Evolutionary conservation across 1,140 invertebrate species (phyloP).

Genomic region (Rhynchophorus ferrugineus): DNA sequence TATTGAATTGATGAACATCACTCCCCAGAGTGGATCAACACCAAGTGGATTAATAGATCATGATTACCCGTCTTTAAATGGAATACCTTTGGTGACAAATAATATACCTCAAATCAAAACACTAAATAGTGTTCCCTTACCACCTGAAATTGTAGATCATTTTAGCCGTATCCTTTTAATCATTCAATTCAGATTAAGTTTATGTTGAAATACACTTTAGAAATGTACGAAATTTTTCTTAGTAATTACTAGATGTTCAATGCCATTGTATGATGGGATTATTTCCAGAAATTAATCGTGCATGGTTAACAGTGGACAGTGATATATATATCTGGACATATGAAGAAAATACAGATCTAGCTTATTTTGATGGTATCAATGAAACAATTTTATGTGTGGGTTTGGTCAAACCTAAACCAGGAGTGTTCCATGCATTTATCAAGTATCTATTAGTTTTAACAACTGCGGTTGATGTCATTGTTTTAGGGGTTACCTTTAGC

Average conservation of each 20-base stretch:
- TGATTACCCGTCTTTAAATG: slow-evolving; percentile 77
- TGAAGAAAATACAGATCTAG: slow-evolving; percentile 82
- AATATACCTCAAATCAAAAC: slow-evolving; percentile 72
- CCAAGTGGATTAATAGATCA: slow-evolving; percentile 82
- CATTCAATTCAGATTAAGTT: slow-evolving; percentile 3
- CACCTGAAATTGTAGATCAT: slow-evolving; percentile 87
- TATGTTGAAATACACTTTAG: background rate
- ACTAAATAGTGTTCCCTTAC: slow-evolving; percentile 77
- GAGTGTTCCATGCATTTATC: slow-evolving; percentile 85
- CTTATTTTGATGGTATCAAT: slow-evolving; percentile 86
- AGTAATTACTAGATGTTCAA: slow-evolving; percentile 65
- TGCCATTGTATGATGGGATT: slow-evolving; percentile 93
- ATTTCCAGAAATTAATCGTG: slow-evolving; percentile 90
- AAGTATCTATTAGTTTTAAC: slow-evolving; percentile 85
- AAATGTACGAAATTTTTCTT: slow-evolving; percentile 22
- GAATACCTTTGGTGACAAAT: slow-evolving; percentile 55
- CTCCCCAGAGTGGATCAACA: slow-evolving; percentile 56
- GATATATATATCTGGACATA: slow-evolving; percentile 97
- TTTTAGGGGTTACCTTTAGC: slow-evolving; percentile 63
- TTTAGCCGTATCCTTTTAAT: slow-evolving; percentile 79
- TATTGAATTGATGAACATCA: slow-evolving; percentile 44
- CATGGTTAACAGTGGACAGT: slow-evolving; percentile 96
- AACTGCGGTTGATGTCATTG: slow-evolving; percentile 87
- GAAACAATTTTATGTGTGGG: slow-evolving; percentile 86
- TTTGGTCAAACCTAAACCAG: slow-evolving; percentile 74